Base-by-base conservation (phyloP, 1,140 invertebrate genomes). In the Sinella curviseta region DNA sequence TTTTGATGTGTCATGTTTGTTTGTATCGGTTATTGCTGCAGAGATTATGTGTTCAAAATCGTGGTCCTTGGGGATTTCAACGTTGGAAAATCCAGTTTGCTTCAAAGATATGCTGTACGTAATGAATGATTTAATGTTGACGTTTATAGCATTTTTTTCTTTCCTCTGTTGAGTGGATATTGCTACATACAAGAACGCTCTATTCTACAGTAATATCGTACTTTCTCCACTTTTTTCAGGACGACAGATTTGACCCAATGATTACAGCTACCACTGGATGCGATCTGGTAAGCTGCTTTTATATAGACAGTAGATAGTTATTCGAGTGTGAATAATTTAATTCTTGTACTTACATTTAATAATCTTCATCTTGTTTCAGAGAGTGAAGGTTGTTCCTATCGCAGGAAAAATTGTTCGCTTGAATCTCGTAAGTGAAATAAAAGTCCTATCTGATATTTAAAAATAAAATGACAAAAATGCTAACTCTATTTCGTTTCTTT, bases 51-150 rank as follows among this genome's bases (percentile, higher is more conserved):
- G 2, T 70, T 70, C n/a, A 31, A 31, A 33, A 31, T 70, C 26
- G 31, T 70, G 8, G 30, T 70, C 8, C 65, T 70, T 1, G 65
- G 65, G 12, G n/a, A 70, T 70, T 33, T 31, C 12, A 33, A 33
- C 30, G 65, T 70, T 31, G 65, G 31, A 33, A 70, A 70, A 30
- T 70, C 65, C 26, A 70, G 65, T 33, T 70, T 70, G 26, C 65
- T 60, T 70, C 65, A 70, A 33, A 3, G 65, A 70, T 70, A 70
- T 70, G 31, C 65, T 4, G 26, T 70, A 70, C 3, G 26, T 30
- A 3, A 70, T 17, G 8, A 60, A 16, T 60, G 24, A 26, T 60
- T 60, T 60, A 4, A 60, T 26, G 4, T n/a, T 3, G 24, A 17
- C 24, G 24, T 12, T 26, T 8, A 3, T 14, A 16, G 24, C 57